A percentile compares a stretch with the other conserved stretches of the same genome.
These are phyloP conservation scores for Oncorhynchus tshawytscha DNA, from an alignment of 2,113 vertebrate genomes.

Conservation along the genomic window DNA sequence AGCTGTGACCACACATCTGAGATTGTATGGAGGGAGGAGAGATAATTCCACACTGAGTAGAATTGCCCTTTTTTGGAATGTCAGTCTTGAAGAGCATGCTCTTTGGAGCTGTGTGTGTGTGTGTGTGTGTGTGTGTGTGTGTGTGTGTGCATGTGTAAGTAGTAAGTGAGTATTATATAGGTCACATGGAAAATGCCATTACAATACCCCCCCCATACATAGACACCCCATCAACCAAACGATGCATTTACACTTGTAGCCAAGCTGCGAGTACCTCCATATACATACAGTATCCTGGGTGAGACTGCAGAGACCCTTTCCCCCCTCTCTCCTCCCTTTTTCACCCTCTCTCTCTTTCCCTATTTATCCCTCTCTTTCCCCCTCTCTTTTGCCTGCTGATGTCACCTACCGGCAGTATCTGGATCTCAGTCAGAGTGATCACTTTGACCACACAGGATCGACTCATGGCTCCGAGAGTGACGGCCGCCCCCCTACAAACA, in stretches of 20 bases:
- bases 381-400: not conserved
- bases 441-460: constrained; percentile 73
- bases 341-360: not conserved
- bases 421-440: constrained; percentile 77
- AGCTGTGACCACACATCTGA: constrained; percentile 51
- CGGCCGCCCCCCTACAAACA: constrained; percentile 34
- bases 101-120: no score
- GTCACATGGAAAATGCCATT: no score
- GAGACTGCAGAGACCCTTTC: not conserved
- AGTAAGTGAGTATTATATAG: no score
- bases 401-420: constrained; percentile 75
- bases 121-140: not conserved
- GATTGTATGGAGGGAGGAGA: constrained; percentile 60
- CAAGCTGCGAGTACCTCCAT: not conserved
- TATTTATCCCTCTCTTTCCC: not conserved
- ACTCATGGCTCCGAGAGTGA: constrained; percentile 67
- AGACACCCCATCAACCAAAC: not conserved
- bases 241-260: not conserved
- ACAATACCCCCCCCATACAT: not conserved
- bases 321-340: not conserved
- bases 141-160: no score
- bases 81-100: constrained; percentile 13
- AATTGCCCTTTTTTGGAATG: constrained; percentile 21
- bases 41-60: constrained; percentile 40
- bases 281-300: not conserved